phyloP scores from a whole-genome alignment of 2,113 vertebrate species.

The Hippoglossus stenolepis region DNA sequence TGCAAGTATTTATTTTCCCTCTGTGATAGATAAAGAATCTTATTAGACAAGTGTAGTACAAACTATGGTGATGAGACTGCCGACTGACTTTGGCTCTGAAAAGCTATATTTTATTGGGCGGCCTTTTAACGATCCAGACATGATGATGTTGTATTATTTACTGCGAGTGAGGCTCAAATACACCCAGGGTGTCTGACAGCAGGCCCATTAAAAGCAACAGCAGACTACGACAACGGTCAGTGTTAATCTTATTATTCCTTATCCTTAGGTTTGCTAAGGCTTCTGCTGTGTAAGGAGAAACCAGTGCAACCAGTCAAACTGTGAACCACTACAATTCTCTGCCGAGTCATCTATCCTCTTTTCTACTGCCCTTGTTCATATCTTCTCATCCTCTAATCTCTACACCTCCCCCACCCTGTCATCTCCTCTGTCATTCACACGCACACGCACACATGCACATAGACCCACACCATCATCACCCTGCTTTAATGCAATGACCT shows the following conservation, averaged over 20 bases:
- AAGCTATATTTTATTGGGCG: no score
- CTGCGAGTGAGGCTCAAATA: background rate
- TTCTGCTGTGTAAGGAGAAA: background rate
- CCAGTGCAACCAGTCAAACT: background rate
- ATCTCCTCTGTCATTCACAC: background rate
- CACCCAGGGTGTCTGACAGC: background rate
- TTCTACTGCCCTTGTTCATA: no score
- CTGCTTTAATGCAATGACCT: background rate
- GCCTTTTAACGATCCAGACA: no score
- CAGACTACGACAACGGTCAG: no score
- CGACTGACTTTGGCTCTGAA: no score
- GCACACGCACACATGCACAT: background rate
- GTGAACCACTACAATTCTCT: background rate
- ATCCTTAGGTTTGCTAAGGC: background rate
- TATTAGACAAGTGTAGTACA: no score
- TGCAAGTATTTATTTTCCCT: no score
- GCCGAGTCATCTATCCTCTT: background rate
- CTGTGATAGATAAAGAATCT: no score
- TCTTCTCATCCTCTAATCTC: background rate
- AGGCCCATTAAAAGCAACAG: background rate
- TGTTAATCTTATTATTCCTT: background rate
- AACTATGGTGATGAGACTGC: no score
- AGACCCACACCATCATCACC: background rate
- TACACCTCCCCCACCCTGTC: background rate
- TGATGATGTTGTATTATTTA: no score